Percentiles rank a stretch among this genome's conserved stretches.
Evolutionary conservation across 2,113 vertebrate species (phyloP).

Genomic region (Gorilla gorilla): DNA sequence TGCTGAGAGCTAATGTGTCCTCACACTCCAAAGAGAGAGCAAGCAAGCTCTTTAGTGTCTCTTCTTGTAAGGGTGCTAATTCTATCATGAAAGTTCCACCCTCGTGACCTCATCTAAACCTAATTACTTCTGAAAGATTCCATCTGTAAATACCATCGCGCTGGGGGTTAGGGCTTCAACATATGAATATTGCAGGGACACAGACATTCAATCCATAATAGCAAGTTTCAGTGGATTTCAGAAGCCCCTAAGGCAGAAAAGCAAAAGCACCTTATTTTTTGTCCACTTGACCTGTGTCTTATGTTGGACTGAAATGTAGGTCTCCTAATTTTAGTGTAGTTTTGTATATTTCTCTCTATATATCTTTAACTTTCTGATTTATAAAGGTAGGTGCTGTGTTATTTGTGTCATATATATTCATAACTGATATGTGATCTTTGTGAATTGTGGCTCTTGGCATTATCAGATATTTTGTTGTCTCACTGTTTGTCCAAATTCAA

Average conservation of each 20-base stretch:
- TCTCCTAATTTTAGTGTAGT: neutral
- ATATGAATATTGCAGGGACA: rapidly evolving
- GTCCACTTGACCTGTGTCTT: neutral
- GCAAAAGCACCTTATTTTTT: neutral
- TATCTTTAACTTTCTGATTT: neutral
- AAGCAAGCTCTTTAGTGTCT: neutral
- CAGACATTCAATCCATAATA: neutral
- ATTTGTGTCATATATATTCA: neutral
- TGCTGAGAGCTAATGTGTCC: neutral
- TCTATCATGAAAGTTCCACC: neutral
- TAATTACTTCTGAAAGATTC: neutral
- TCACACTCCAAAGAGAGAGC: neutral
- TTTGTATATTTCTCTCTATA: neutral
- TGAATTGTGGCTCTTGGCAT: neutral
- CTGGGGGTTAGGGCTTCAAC: neutral
- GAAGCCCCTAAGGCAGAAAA: neutral
- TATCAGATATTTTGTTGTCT: neutral
- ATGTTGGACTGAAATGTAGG: neutral
- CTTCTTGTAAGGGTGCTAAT: neutral
- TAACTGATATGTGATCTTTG: neutral
- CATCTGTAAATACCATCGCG: neutral
- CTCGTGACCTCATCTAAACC: neutral
- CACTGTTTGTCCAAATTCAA: neutral
- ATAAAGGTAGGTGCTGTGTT: neutral
- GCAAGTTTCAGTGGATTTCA: neutral